Conservation (phyloP, 2,797 vertebrate genomes). For the Rhincodon typus region DNA sequence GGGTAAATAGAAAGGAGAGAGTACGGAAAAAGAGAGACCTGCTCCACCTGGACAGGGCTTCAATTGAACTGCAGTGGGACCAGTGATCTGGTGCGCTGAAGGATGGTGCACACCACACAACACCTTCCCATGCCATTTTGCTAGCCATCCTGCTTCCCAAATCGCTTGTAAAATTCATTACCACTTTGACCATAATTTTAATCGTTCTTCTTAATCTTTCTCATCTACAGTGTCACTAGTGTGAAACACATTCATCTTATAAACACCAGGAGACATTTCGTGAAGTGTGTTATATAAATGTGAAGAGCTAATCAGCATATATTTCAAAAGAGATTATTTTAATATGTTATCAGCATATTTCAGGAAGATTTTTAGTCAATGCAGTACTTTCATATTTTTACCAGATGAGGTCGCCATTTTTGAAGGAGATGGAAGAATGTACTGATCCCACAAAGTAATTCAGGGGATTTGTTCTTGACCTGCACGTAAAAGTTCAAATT, state of each 20-base stretch:
- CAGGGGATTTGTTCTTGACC: background rate
- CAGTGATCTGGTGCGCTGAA: background rate
- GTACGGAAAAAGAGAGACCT: too few species aligned
- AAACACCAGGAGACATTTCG: background rate
- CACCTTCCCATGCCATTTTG: background rate
- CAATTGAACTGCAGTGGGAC: too few species aligned
- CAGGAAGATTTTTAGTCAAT: background rate
- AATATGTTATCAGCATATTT: background rate
- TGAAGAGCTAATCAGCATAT: background rate
- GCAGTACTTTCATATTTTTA: background rate
- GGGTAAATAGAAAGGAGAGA: too few species aligned
- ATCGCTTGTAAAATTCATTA: background rate
- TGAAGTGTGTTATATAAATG: background rate
- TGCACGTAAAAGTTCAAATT: background rate
- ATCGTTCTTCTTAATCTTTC: background rate
- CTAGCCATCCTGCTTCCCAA: background rate
- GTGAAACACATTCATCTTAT: background rate
- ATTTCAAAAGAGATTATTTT: background rate
- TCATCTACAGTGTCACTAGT: background rate
- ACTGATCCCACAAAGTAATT: background rate
- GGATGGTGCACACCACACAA: background rate
- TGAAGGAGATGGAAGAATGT: conserved; percentile 16
- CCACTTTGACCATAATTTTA: background rate
- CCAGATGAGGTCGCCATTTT: conserved; percentile 31
- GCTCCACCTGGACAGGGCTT: too few species aligned